A percentile compares a stretch with the other conserved stretches of the same genome.
Conservation (phyloP, 2,888 invertebrate species). For the Phengaris arion region DNA sequence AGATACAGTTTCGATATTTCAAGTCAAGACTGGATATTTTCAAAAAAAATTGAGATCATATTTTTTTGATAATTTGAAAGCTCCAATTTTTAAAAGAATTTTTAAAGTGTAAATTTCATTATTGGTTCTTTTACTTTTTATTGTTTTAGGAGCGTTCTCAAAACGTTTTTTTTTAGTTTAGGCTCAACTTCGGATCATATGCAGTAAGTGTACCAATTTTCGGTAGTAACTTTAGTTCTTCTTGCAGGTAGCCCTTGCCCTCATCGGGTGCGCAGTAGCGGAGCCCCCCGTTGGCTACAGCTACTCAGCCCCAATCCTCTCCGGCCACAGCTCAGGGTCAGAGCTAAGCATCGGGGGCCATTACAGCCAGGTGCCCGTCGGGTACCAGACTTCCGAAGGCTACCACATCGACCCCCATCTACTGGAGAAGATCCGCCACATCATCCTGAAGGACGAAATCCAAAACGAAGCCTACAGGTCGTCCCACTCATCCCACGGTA, state of each 20-base stretch:
- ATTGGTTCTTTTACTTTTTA: neutral
- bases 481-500: slow-evolving; percentile 68
- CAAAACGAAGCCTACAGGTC: slow-evolving; percentile 74
- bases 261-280: slow-evolving; percentile 86
- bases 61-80: neutral
- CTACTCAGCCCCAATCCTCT: slow-evolving; percentile 83
- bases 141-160: too few species aligned
- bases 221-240: slow-evolving; percentile 33
- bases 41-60: neutral
- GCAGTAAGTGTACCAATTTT: neutral
- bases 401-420: slow-evolving; percentile 89
- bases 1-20: neutral
- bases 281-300: slow-evolving; percentile 87
- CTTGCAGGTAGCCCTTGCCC: slow-evolving; percentile 82
- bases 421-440: slow-evolving; percentile 90
- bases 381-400: slow-evolving; percentile 89
- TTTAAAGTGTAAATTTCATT: too few species aligned
- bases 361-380: slow-evolving; percentile 86
- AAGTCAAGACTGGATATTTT: neutral
- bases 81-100: too few species aligned
- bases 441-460: slow-evolving; percentile 89
- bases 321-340: slow-evolving; percentile 58
- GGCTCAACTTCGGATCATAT: too few species aligned
- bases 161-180: too few species aligned
- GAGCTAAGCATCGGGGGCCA: slow-evolving; percentile 83